phyloP scores from a whole-genome alignment of 2,888 invertebrate genomes.

The Xiphydria camelus region DNA sequence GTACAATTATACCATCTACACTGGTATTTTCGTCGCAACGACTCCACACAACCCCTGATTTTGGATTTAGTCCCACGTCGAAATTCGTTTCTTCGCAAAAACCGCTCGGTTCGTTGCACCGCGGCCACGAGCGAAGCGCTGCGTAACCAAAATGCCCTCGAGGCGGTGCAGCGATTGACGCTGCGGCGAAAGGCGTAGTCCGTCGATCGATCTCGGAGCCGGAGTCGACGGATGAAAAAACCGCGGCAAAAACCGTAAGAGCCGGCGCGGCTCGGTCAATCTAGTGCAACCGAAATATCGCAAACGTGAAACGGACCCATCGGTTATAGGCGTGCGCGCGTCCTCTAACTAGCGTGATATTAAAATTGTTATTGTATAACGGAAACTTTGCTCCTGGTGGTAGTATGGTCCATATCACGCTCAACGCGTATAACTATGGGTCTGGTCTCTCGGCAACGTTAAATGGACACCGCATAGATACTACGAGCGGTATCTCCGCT shows the following conservation, averaged over 20 bases:
- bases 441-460: no score
- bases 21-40: no score
- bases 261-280: not conserved
- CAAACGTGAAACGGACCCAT: not conserved
- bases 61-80: no score
- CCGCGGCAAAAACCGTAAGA: not conserved
- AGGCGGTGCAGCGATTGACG: no score
- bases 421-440: no score
- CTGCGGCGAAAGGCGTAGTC: constrained; percentile 6
- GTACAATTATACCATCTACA: no score
- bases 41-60: no score
- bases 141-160: no score
- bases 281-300: not conserved
- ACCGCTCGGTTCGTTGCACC: constrained; percentile 2
- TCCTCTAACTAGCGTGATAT: constrained; percentile 6
- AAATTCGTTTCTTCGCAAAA: no score
- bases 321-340: not conserved
- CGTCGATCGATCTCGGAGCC: constrained; percentile 1
- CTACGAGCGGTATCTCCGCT: no score
- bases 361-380: constrained; percentile 4
- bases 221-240: not conserved
- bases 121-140: no score
- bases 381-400: not conserved
- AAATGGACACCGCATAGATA: no score
- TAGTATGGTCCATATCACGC: not conserved